phyloP scores from a whole-genome alignment of 2,113 vertebrate species.

The Cyanoramphus novaezelandiae region DNA sequence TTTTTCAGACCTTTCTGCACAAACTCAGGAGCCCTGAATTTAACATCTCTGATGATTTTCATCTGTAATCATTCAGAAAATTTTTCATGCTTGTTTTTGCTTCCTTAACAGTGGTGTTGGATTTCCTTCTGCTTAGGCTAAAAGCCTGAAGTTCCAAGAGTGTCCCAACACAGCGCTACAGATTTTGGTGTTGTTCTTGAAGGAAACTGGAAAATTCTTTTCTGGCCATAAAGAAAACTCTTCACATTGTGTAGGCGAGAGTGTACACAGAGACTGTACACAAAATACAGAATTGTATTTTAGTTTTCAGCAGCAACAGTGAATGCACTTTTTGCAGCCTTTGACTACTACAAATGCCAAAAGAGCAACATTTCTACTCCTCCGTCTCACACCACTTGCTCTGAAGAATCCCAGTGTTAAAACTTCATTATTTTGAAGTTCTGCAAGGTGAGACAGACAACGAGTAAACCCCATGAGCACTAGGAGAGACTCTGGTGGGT shows the following conservation, averaged over 20 bases:
- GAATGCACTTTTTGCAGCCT: not conserved
- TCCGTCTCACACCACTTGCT: rapidly evolving
- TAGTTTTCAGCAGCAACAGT: not conserved
- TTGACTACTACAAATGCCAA: not conserved
- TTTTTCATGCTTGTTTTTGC: not conserved
- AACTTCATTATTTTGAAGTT: not conserved
- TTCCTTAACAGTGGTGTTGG: not conserved
- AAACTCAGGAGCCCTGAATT: not conserved
- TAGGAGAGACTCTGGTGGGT: not conserved
- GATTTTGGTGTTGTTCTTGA: not conserved
- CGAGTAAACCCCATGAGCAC: not conserved
- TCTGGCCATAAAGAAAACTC: constrained; percentile 5
- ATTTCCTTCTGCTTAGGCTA: not conserved
- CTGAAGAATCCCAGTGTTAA: not conserved
- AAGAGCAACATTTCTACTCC: not conserved
- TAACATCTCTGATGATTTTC: not conserved
- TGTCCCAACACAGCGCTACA: not conserved
- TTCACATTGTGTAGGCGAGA: not conserved
- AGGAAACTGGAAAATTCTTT: not conserved
- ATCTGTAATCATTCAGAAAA: not conserved
- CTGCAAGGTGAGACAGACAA: not conserved
- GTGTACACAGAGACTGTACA: not conserved
- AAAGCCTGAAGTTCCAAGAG: not conserved
- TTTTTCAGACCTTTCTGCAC: not conserved
- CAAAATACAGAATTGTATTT: not conserved